Conservation (phyloP, 2,113 vertebrate genomes). For the Andinoacara biseriatus region DNA sequence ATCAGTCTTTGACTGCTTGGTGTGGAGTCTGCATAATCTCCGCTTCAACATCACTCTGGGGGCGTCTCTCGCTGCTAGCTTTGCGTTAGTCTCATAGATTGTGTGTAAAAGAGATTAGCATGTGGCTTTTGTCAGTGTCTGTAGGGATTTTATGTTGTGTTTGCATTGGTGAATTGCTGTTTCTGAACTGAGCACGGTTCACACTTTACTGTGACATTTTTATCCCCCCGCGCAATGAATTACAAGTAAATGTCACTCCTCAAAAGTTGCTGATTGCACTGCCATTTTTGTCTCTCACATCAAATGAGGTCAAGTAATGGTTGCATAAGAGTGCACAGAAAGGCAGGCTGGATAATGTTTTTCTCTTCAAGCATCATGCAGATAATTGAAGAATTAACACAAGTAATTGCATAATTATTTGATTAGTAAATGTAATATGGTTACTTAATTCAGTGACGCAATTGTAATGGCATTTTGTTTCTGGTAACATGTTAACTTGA, state of each 20-base stretch:
- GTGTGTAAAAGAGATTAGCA: background rate
- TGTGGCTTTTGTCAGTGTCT: background rate
- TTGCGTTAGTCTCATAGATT: background rate
- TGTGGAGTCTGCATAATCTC: background rate
- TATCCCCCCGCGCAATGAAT: background rate
- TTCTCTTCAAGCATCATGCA: background rate
- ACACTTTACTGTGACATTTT: background rate
- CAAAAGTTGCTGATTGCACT: background rate
- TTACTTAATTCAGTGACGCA: background rate
- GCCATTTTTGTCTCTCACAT: background rate
- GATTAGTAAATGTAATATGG: background rate
- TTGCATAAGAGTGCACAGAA: background rate
- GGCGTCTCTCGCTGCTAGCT: background rate
- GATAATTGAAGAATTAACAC: background rate
- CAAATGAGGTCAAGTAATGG: background rate
- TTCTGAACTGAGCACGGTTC: background rate
- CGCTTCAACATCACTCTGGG: background rate
- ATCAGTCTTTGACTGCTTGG: background rate
- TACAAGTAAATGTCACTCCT: slow-evolving; percentile 1
- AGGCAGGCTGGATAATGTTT: background rate
- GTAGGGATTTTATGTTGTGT: background rate
- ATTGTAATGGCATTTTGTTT: background rate
- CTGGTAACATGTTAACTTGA: too few species aligned
- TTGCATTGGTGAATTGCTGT: background rate
- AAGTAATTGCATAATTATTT: background rate